Conservation (phyloP, 2,888 invertebrate species). For the Girardia tigrina region DNA sequence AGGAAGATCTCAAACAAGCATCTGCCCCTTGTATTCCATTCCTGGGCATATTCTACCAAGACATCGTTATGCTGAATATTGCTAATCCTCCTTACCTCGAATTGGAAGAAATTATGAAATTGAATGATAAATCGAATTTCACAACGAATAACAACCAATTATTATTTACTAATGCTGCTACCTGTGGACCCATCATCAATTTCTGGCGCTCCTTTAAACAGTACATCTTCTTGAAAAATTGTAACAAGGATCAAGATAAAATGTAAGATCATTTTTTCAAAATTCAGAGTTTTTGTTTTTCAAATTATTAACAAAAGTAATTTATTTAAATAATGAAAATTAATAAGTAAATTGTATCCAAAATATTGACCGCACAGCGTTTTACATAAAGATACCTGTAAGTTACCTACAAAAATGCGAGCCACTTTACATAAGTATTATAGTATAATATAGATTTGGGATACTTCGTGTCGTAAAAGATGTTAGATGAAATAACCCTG, state of each 20-base stretch:
- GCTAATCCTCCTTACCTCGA: conserved; percentile 1
- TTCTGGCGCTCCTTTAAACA: conserved; percentile 7
- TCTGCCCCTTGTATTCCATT: not conserved
- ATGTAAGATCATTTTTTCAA: no score
- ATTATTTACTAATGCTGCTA: not conserved
- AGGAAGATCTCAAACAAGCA: not conserved
- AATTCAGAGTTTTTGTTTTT: no score
- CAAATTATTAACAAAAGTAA: not conserved
- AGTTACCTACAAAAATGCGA: no score
- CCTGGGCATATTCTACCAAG: not conserved
- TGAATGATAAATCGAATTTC: not conserved
- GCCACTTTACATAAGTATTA: no score
- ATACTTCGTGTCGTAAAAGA: no score
- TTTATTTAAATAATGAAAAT: no score
- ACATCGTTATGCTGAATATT: not conserved
- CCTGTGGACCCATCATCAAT: not conserved
- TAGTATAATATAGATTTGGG: no score
- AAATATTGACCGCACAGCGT: no score
- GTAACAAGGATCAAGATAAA: conserved; percentile 15
- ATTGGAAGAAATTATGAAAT: not conserved
- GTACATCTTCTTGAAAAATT: conserved; percentile 7
- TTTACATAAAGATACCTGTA: no score
- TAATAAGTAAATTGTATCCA: no score
- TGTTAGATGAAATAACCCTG: no score
- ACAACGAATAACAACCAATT: not conserved